These are phyloP conservation scores for Branchinecta lynchi DNA, from an alignment of 1,140 invertebrate genomes.

Conservation along the genomic window DNA sequence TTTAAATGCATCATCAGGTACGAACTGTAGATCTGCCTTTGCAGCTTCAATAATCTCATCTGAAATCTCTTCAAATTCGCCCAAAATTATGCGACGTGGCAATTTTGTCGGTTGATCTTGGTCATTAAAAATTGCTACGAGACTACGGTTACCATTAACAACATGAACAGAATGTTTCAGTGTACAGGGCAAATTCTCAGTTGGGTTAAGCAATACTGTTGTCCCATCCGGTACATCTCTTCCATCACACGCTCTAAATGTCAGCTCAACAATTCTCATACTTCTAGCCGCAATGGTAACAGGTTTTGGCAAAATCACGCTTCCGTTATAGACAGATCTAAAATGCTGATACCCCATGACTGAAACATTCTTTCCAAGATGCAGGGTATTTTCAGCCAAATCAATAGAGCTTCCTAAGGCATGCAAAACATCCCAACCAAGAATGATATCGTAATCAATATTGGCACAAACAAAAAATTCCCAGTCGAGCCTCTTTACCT, in stretches of 20 bases:
- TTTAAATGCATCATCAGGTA: neutral
- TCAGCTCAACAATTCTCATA: too few relatives aligned
- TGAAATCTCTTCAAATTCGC: conserved; percentile 6
- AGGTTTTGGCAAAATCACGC: too few relatives aligned
- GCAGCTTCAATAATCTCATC: neutral
- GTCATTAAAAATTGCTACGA: conserved; percentile 1
- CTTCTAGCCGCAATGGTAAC: too few relatives aligned
- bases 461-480: conserved; percentile 1
- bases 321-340: too few relatives aligned
- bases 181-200: neutral
- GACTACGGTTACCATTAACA: neutral
- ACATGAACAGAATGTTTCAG: neutral
- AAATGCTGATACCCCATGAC: too few relatives aligned
- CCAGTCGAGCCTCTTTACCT: too few relatives aligned
- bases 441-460: neutral
- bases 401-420: neutral
- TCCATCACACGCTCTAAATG: too few relatives aligned
- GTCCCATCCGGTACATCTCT: too few relatives aligned
- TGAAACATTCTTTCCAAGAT: too few relatives aligned
- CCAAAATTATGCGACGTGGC: conserved; percentile 3
- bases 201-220: neutral
- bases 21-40: neutral
- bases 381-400: too few relatives aligned
- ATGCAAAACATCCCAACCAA: neutral
- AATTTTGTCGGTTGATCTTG: neutral